These are phyloP conservation scores for Bagarius yarrelli DNA, from an alignment of 2,113 vertebrate species.

Conservation along the genomic window DNA sequence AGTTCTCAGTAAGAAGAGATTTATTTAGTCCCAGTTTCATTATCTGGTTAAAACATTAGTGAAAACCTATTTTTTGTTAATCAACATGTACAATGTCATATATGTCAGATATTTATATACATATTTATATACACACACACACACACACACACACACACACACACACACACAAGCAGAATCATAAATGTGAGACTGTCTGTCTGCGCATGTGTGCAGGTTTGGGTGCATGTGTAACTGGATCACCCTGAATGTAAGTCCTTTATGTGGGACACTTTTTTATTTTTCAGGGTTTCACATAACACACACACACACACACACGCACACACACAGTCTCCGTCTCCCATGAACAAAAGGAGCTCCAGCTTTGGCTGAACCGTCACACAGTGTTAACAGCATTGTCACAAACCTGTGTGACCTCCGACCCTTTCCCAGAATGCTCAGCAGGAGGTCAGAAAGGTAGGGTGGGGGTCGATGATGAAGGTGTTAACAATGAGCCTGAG, in stretches of 20 bases:
- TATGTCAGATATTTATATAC: no score
- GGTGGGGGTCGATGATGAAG: conserved; percentile 12
- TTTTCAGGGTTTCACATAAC: conserved; percentile 59
- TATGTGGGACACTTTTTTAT: conserved; percentile 33
- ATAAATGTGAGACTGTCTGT: neutral
- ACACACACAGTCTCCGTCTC: conserved; percentile 38
- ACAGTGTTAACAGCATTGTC: conserved; percentile 19
- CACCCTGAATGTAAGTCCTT: conserved; percentile 37
- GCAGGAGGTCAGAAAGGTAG: conserved; percentile 31
- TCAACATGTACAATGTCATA: no score
- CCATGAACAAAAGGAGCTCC: conserved; percentile 34
- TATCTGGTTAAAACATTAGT: no score
- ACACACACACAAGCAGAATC: no score
- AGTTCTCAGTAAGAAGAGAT: no score
- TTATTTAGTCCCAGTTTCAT: no score
- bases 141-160: no score
- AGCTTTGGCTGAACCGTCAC: neutral
- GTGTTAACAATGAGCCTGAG: neutral
- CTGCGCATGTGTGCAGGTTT: neutral
- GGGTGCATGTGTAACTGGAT: conserved; percentile 47
- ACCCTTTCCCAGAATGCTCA: conserved; percentile 35
- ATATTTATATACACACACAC: no score
- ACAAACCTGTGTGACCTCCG: conserved; percentile 9
- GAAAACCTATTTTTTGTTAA: no score
- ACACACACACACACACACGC: conserved; percentile 49